These are phyloP conservation scores for Aurelia sp. DNA, from an alignment of 30 jellyfish, hydroid and myxozoan species.

Conservation along the genomic window DNA sequence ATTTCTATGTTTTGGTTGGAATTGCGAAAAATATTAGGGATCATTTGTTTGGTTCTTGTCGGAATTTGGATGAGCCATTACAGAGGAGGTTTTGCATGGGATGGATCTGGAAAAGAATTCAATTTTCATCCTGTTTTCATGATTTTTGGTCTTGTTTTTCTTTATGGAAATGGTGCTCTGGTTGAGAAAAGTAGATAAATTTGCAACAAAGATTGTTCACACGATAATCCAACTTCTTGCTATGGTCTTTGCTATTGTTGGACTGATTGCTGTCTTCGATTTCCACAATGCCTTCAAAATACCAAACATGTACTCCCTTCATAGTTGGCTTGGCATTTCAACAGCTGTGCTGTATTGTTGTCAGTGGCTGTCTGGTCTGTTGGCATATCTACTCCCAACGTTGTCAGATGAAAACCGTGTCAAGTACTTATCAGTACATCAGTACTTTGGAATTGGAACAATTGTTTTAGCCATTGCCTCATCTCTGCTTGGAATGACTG, in stretches of 20 bases:
- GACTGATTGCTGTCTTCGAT: slow-evolving; percentile 91
- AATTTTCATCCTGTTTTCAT: slow-evolving; percentile 93
- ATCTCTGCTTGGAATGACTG: slow-evolving; percentile 86
- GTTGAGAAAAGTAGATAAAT: slow-evolving; percentile 70
- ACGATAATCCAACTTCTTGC: slow-evolving; percentile 62
- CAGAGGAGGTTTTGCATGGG: slow-evolving; percentile 97
- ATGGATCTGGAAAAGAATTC: slow-evolving; percentile 85
- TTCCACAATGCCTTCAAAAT: slow-evolving; percentile 84
- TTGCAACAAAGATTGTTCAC: slow-evolving; percentile 74
- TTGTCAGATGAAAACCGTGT: slow-evolving; percentile 76
- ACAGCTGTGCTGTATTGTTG: slow-evolving; percentile 78
- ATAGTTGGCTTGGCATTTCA: slow-evolving; percentile 96
- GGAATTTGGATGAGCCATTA: slow-evolving; percentile 78
- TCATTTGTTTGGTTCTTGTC: slow-evolving; percentile 46
- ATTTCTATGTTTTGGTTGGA: slow-evolving; percentile 50
- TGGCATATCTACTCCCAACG: slow-evolving; percentile 87
- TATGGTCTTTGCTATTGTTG: slow-evolving; percentile 75
- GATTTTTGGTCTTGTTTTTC: slow-evolving; percentile 84
- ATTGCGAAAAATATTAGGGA: slow-evolving; percentile 75
- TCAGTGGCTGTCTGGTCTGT: slow-evolving; percentile 88
- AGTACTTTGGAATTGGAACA: slow-evolving; percentile 78
- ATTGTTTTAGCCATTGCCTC: slow-evolving; percentile 67
- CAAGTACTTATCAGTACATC: slow-evolving; percentile 71
- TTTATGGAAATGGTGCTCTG: slow-evolving; percentile 94
- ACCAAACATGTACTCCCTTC: slow-evolving; percentile 95